A percentile compares a stretch with the other conserved stretches of the same genome.
Conservation (phyloP, 2,888 invertebrate species). For the Ectemnius cavifrons region DNA sequence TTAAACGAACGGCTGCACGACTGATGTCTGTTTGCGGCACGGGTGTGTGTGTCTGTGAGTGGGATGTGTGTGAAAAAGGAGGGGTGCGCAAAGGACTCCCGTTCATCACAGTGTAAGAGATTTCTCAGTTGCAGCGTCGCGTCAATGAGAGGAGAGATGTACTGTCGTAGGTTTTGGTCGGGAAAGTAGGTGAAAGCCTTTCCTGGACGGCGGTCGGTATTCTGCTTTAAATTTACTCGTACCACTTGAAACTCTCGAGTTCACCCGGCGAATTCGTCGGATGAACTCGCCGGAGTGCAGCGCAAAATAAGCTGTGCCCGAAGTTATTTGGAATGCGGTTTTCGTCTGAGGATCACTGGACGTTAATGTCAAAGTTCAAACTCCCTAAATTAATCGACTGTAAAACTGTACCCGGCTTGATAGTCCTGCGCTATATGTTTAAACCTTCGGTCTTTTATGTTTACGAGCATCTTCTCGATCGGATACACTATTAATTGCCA, state of each 20-base stretch:
- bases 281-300: not conserved
- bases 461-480: constrained; percentile 4
- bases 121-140: too few species aligned
- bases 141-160: constrained; percentile 28
- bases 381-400: constrained; percentile 7
- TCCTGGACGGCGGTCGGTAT: constrained; percentile 66
- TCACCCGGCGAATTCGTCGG: constrained; percentile 8
- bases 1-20: constrained; percentile 37
- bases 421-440: constrained; percentile 19
- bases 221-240: constrained; percentile 45
- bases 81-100: constrained; percentile 66
- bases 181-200: constrained; percentile 63
- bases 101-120: constrained; percentile 63
- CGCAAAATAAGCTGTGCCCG: too few species aligned
- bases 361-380: not conserved
- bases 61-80: constrained; percentile 34
- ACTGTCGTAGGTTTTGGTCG: constrained; percentile 54
- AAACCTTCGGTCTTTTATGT: constrained; percentile 12
- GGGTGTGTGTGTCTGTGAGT: constrained; percentile 4
- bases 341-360: not conserved
- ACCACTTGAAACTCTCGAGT: not conserved
- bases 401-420: constrained; percentile 25
- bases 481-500: constrained; percentile 23
- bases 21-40: not conserved
- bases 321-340: too few species aligned